These are phyloP conservation scores for Aphelocoma coerulescens DNA, from an alignment of 2,113 vertebrate genomes.

Conservation along the genomic window DNA sequence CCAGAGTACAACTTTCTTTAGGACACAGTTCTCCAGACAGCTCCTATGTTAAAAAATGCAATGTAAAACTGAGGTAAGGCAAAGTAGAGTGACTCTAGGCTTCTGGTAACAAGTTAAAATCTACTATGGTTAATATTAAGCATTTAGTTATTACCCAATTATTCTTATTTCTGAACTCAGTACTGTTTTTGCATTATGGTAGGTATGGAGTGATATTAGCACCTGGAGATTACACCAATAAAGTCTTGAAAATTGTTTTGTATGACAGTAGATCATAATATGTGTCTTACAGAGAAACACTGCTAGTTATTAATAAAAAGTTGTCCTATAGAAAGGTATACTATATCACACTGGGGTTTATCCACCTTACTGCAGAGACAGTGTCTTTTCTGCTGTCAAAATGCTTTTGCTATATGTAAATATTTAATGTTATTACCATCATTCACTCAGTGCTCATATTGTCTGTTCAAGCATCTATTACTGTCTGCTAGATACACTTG, in stretches of 20 bases:
- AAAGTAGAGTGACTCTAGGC: neutral
- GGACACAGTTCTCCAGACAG: neutral
- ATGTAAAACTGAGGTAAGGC: neutral
- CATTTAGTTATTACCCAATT: neutral
- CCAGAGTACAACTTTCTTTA: neutral
- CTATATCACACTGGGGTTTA: slow-evolving; percentile 23
- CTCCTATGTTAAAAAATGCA: neutral
- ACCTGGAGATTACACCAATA: neutral
- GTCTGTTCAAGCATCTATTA: slow-evolving; percentile 75
- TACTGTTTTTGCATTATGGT: neutral
- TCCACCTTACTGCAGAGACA: slow-evolving; percentile 39
- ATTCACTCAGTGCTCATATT: slow-evolving; percentile 68
- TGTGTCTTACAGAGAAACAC: neutral
- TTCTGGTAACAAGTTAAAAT: neutral
- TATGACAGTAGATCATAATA: neutral
- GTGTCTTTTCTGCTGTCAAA: slow-evolving; percentile 46
- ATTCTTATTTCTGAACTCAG: neutral
- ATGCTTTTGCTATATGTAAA: slow-evolving; percentile 68
- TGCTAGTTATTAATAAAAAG: slow-evolving; percentile 10
- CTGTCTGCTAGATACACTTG: slow-evolving; percentile 67
- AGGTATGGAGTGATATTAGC: neutral
- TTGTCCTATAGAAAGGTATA: slow-evolving; percentile 26
- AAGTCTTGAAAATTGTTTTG: neutral
- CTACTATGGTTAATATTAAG: neutral
- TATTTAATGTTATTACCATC: slow-evolving; percentile 77